Base-by-base conservation (phyloP, 2,888 invertebrate species). In the Salpingus planirostris region DNA sequence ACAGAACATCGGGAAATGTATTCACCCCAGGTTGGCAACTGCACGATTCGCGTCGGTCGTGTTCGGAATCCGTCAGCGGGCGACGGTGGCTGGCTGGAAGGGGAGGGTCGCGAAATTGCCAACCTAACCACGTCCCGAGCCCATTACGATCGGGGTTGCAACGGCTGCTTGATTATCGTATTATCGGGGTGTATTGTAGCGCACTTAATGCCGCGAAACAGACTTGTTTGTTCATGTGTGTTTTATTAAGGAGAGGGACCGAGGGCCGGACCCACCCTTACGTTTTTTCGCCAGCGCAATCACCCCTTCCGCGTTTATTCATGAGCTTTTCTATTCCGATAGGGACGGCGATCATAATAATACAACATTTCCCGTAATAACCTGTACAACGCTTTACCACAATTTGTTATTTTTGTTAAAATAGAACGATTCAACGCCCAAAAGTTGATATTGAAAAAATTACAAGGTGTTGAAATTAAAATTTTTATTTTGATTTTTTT, bases 151-250 rank as follows among this genome's bases (percentile, higher is more conserved):
- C 47, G 49, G 51, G 50, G 46, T 47, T 51, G 47, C 51, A 50
- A 52, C 50, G 52, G 49, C 51, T 50, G 55, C 57, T 59, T 59
- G 59, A 60, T 60, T 60, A 59, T 60, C 59, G 59, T 55, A 60
- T 59, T 60, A 60, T 59, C 58, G 44, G 51, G 50, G 55, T 57
- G 54, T 59, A 56, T 52, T 59, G 55, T 55, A 54, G 55, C 56
- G 52, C 57, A 54, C 54, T 57, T 57, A 54, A 57, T 56, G 49
- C 44, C 36, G 43, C 46, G 50, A 53, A 55, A 56, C 54, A 52
- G 50, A 54, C 51, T 52, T 53, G 52, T 54, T 54, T 50, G 52
- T 47, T 49, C 47, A 41, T 47, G 49, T 46, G 41, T 39, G 42
- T 44, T 43, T 45, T 45, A 42, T 40, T 33, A 34, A 39, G 29